Evolutionary conservation across 2,888 invertebrate species (phyloP).

Genomic region (Leptinotarsa rubiginosa): DNA sequence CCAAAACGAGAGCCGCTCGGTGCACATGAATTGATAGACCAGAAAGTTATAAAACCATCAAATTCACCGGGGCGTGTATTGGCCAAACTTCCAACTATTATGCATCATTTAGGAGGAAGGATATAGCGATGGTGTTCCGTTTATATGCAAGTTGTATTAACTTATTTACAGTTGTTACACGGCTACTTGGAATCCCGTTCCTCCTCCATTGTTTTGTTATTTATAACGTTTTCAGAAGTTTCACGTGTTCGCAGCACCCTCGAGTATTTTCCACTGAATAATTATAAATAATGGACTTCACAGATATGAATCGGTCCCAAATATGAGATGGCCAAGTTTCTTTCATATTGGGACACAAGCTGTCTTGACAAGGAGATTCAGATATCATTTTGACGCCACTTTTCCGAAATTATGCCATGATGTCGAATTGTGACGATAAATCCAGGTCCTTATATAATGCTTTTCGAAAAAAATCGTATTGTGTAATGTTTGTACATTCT

Average conservation of each 20-base stretch:
- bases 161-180: constrained; percentile 1
- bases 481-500: too few species aligned
- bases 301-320: too few species aligned
- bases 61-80: not conserved
- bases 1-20: not conserved
- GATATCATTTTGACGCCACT: too few species aligned
- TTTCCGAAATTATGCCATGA: too few species aligned
- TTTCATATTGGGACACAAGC: too few species aligned
- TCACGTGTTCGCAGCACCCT: not conserved
- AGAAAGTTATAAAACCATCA: constrained; percentile 11
- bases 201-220: not conserved
- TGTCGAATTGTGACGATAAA: too few species aligned
- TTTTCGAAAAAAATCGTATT: too few species aligned
- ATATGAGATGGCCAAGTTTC: too few species aligned
- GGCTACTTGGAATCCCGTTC: not conserved
- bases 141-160: constrained; percentile 7
- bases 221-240: not conserved
- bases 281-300: not conserved
- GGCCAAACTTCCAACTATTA: constrained; percentile 9
- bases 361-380: too few species aligned
- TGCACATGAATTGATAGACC: not conserved
- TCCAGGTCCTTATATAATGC: too few species aligned
- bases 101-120: constrained; percentile 9
- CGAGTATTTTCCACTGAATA: not conserved
- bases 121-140: constrained; percentile 7